Conservation (phyloP, 2,797 vertebrate species). For the Lagocephalus sceleratus region DNA sequence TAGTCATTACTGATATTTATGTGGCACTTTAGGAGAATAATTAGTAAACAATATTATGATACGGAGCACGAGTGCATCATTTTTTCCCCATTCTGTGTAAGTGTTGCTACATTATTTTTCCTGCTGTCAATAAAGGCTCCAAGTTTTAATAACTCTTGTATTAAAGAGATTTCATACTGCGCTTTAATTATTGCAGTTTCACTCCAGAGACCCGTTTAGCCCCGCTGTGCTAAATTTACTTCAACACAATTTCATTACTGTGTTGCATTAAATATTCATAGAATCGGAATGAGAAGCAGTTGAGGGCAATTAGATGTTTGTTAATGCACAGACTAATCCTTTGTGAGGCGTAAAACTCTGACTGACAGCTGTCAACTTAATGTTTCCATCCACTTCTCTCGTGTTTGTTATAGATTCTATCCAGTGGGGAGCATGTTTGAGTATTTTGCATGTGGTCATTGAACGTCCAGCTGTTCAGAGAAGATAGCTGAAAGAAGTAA, state of each 20-base stretch:
- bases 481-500: too few species aligned
- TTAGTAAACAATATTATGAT: constrained; percentile 29
- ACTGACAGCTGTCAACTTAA: constrained; percentile 61
- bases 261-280: constrained; percentile 68
- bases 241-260: constrained; percentile 51
- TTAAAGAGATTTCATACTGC: constrained; percentile 25
- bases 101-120: constrained; percentile 35
- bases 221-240: constrained; percentile 39
- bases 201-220: constrained; percentile 17
- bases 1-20: constrained; percentile 20
- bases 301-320: constrained; percentile 57
- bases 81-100: constrained; percentile 18
- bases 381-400: too few species aligned
- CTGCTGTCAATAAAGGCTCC: constrained; percentile 22
- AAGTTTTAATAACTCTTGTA: constrained; percentile 54
- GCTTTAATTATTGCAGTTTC: constrained; percentile 39
- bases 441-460: too few species aligned
- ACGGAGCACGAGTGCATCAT: constrained; percentile 17
- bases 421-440: too few species aligned
- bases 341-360: constrained; percentile 41
- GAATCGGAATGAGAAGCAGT: constrained; percentile 57
- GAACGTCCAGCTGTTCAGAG: too few species aligned
- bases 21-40: constrained; percentile 13
- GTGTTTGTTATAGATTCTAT: too few species aligned
- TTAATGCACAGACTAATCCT: constrained; percentile 50